Evolutionary conservation across 1,140 invertebrate genomes (phyloP).

Genomic region (Mesaphorura yosii): DNA sequence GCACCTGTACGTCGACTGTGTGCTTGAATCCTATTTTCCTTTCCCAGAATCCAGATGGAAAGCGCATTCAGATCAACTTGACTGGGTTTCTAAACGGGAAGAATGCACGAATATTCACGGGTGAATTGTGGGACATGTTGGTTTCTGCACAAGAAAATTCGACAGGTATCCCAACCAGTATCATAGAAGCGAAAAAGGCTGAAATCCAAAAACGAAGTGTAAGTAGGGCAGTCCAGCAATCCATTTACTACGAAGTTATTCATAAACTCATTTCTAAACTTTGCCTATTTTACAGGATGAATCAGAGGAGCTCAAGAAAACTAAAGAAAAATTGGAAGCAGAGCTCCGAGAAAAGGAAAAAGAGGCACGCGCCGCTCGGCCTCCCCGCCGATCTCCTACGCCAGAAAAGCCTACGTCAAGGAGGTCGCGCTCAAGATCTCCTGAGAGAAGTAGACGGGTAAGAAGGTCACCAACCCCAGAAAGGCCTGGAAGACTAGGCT

Average conservation of each 20-base stretch:
- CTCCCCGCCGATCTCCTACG: background rate
- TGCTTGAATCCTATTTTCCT: conserved; percentile 16
- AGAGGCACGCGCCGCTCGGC: conserved; percentile 21
- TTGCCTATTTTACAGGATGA: conserved; percentile 2
- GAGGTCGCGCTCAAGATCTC: background rate
- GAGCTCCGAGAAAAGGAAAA: conserved; percentile 32
- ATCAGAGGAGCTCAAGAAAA: conserved; percentile 60
- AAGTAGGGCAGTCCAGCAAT: conserved; percentile 33
- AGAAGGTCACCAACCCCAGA: background rate
- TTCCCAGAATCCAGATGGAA: conserved; percentile 72
- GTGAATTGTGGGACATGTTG: conserved; percentile 88
- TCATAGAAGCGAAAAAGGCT: conserved; percentile 80
- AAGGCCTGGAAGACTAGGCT: background rate
- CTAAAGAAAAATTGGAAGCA: conserved; percentile 46
- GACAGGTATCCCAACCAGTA: conserved; percentile 73
- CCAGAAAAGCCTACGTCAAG: background rate
- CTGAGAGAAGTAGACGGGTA: background rate
- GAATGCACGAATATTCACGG: conserved; percentile 94
- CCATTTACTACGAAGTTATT: conserved; percentile 2
- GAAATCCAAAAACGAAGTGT: conserved; percentile 79
- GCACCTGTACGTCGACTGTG: background rate
- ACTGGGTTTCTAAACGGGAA: conserved; percentile 97
- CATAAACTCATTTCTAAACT: conserved; percentile 2
- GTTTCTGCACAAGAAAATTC: conserved; percentile 89
- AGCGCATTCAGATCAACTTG: conserved; percentile 98